Evolutionary conservation across 1,140 invertebrate genomes (phyloP).

Genomic region (Zaprionus ghesquierei): DNA sequence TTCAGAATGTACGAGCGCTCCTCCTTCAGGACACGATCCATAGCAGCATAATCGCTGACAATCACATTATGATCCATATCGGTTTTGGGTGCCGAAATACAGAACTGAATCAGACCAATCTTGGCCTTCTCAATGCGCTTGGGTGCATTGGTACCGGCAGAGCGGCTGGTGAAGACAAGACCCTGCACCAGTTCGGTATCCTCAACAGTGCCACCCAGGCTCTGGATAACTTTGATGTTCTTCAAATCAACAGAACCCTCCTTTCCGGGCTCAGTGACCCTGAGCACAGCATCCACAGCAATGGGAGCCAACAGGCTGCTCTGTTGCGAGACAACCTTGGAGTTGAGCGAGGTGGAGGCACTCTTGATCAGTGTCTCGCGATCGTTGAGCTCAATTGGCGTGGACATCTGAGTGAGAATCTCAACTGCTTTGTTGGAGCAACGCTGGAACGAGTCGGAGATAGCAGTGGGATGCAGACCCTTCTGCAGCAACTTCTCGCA

Average conservation of each 20-base stretch:
- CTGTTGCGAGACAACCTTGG: constrained; percentile 99
- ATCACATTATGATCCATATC: constrained; percentile 99
- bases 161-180: constrained; percentile 95
- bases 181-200: constrained; percentile 98
- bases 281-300: constrained; percentile 97
- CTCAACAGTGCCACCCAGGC: constrained; percentile 98
- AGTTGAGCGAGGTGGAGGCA: constrained; percentile 98
- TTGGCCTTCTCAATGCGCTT: constrained; percentile 98
- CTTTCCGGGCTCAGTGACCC: constrained; percentile 87
- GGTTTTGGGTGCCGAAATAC: constrained; percentile 99
- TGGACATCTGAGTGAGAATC: constrained; percentile 93
- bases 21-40: constrained; percentile 99
- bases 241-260: constrained; percentile 87
- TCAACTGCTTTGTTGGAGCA: constrained; percentile 93
- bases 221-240: constrained; percentile 98
- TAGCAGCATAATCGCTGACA: constrained; percentile 98
- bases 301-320: constrained; percentile 96
- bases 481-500: constrained; percentile 95
- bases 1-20: constrained; percentile 99
- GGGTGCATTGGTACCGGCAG: constrained; percentile 95
- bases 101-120: constrained; percentile 99
- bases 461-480: constrained; percentile 98
- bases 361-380: constrained; percentile 95
- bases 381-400: constrained; percentile 93
- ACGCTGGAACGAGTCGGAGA: constrained; percentile 98